phyloP scores from a whole-genome alignment of 2,888 invertebrate species.

The Chymomyza fuscimana region DNA sequence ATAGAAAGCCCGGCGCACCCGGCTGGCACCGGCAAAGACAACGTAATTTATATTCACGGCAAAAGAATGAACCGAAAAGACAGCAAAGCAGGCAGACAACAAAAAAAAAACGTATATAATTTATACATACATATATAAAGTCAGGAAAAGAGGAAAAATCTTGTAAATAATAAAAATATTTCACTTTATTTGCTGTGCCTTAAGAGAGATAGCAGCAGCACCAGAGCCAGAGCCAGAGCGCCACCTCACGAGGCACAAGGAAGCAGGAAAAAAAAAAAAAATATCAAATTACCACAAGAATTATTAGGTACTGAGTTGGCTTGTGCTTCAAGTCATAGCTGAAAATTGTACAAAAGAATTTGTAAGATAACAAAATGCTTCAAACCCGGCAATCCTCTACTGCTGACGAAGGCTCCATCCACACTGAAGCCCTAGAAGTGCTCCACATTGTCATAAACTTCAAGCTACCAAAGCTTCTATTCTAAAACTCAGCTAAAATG shows the following conservation, averaged over 20 bases:
- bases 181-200: slow-evolving; percentile 55
- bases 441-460: not conserved
- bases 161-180: slow-evolving; percentile 60
- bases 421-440: not conserved
- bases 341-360: not conserved
- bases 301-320: slow-evolving; percentile 43
- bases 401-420: no score
- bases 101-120: not conserved
- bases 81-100: slow-evolving; percentile 11
- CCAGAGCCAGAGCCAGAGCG: not conserved
- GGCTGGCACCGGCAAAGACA: not conserved
- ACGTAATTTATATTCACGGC: slow-evolving; percentile 59
- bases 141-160: slow-evolving; percentile 28
- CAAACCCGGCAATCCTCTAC: not conserved
- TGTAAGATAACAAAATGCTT: not conserved
- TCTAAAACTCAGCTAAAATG: no score
- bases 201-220: slow-evolving; percentile 32
- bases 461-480: not conserved
- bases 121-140: not conserved
- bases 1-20: slow-evolving; percentile 5
- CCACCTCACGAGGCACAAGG: not conserved
- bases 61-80: slow-evolving; percentile 32
- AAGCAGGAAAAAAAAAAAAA: slow-evolving; percentile 23
- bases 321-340: not conserved
- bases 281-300: slow-evolving; percentile 59